Percentiles rank a stretch among this genome's conserved stretches.
Conservation (phyloP, 1,140 invertebrate genomes). For the Formica selysi region DNA sequence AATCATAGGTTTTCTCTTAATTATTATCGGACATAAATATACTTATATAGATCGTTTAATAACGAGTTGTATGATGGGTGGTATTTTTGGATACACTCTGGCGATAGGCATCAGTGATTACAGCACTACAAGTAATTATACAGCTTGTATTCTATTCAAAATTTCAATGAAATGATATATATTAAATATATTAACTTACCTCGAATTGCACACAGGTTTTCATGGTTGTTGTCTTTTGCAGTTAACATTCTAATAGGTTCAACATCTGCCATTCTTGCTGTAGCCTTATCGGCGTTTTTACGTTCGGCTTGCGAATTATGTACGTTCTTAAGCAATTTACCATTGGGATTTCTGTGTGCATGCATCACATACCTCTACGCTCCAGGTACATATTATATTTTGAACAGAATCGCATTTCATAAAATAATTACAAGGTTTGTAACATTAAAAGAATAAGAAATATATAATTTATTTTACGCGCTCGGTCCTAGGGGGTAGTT, state of each 20-base stretch:
- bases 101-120: conserved; percentile 68
- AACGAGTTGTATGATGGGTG: conserved; percentile 84
- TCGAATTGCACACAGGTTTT: background rate
- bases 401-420: background rate
- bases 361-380: conserved; percentile 86
- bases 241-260: conserved; percentile 18
- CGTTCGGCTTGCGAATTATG: background rate
- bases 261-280: background rate
- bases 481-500: background rate
- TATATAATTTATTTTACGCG: background rate
- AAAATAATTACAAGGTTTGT: background rate
- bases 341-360: conserved; percentile 86
- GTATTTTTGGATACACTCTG: conserved; percentile 85
- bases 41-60: conserved; percentile 89
- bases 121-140: conserved; percentile 71
- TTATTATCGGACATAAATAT: conserved; percentile 88
- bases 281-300: background rate
- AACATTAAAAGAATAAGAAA: background rate
- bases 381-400: conserved; percentile 85
- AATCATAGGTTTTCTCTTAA: conserved; percentile 88
- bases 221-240: conserved; percentile 45
- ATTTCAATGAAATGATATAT: background rate
- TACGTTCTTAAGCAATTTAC: conserved; percentile 74
- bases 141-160: background rate
- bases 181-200: conserved; percentile 18